phyloP scores from a whole-genome alignment of 1,140 invertebrate species.

The Eumeta japonica region DNA sequence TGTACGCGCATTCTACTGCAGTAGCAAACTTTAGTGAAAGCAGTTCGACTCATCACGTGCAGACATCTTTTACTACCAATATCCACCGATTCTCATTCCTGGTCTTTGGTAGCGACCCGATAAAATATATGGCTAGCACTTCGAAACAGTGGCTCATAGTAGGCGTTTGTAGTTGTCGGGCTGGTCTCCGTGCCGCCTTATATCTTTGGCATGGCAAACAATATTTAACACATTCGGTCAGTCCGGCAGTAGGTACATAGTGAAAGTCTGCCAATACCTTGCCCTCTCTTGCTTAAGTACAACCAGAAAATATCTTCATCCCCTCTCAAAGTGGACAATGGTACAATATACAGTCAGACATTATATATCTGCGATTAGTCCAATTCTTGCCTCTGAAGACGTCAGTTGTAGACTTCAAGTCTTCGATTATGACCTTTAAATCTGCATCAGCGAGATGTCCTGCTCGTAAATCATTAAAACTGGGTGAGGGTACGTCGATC shows the following conservation, averaged over 20 bases:
- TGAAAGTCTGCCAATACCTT: too few species aligned
- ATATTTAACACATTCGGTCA: slow-evolving; percentile 14
- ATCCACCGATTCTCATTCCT: slow-evolving; percentile 12
- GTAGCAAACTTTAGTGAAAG: slow-evolving; percentile 10
- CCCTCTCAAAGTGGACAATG: too few species aligned
- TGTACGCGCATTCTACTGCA: slow-evolving; percentile 18
- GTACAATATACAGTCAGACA: slow-evolving; percentile 9
- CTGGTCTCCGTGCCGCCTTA: slow-evolving; percentile 11
- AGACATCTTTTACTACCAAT: slow-evolving; percentile 13
- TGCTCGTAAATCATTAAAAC: slow-evolving; percentile 9
- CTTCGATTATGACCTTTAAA: slow-evolving; percentile 18
- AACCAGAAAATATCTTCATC: too few species aligned
- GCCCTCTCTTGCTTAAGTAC: too few species aligned
- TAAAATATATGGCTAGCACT: slow-evolving; percentile 17
- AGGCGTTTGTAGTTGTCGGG: slow-evolving; percentile 12
- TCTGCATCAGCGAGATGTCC: slow-evolving; percentile 16
- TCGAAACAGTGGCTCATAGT: slow-evolving; percentile 11
- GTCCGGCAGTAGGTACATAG: too few species aligned
- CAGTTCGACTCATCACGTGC: slow-evolving; percentile 21
- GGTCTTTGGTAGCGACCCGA: slow-evolving; percentile 14
- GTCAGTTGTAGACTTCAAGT: slow-evolving; percentile 12
- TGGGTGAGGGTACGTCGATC: slow-evolving; percentile 10
- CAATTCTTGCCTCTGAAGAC: slow-evolving; percentile 11
- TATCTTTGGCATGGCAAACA: slow-evolving; percentile 14
- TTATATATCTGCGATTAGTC: slow-evolving; percentile 10